These are phyloP conservation scores for Holcopasites calliopsidis DNA, from an alignment of 1,140 invertebrate species.

Conservation along the genomic window DNA sequence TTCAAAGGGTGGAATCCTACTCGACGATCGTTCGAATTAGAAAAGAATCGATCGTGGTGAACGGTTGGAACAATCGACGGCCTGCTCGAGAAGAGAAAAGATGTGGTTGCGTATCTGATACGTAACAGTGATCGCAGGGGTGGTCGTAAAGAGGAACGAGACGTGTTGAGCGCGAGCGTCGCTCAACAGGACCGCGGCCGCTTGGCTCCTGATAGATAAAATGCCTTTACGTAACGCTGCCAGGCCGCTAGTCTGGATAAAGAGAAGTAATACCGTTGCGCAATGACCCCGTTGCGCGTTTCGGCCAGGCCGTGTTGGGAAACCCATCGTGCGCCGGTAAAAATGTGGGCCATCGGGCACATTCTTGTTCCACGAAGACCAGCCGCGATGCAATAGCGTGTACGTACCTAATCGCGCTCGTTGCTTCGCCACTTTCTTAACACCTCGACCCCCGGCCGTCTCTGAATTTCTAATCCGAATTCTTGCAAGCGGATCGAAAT, in stretches of 20 bases:
- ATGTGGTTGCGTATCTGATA: too few species aligned
- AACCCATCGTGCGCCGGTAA: conserved; percentile 48
- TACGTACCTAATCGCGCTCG: neutral
- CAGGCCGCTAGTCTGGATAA: conserved; percentile 55
- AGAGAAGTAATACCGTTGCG: conserved; percentile 42
- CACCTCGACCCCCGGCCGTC: neutral
- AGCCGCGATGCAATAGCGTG: neutral
- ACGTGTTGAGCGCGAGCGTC: neutral
- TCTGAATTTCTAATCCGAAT: too few species aligned
- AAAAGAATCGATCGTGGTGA: too few species aligned
- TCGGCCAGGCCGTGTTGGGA: conserved; percentile 52
- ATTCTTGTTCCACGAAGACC: conserved; percentile 54
- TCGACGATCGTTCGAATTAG: too few species aligned
- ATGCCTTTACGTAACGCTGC: conserved; percentile 44
- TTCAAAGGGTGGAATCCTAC: too few species aligned
- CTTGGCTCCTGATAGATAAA: conserved; percentile 37
- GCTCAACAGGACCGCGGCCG: conserved; percentile 24
- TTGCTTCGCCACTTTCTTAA: neutral
- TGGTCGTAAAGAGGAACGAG: neutral
- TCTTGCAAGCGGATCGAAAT: too few species aligned
- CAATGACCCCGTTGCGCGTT: conserved; percentile 48
- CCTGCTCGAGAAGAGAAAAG: too few species aligned
- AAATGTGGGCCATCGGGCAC: conserved; percentile 69
- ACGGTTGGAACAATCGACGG: too few species aligned
- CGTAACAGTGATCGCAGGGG: too few species aligned